A percentile compares a stretch with the other conserved stretches of the same genome.
Evolutionary conservation across 2,797 vertebrate genomes (phyloP).

Genomic region (Potorous gilbertii): DNA sequence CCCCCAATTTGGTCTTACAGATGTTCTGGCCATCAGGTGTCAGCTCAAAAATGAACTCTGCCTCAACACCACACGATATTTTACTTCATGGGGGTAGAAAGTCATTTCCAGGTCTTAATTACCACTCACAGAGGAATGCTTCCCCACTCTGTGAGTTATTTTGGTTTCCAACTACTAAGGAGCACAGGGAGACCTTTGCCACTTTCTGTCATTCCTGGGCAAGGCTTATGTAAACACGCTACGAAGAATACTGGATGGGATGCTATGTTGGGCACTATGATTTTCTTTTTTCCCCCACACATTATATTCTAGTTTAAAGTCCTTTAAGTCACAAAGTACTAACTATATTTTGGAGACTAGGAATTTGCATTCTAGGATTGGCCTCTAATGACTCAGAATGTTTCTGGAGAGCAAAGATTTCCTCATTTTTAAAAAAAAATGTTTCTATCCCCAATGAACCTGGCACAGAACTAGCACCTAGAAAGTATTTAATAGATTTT

Average conservation of each 20-base stretch:
- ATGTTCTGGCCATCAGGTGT: slow-evolving; percentile 60
- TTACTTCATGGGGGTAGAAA: background rate
- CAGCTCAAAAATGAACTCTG: slow-evolving; percentile 60
- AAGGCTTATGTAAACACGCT: background rate
- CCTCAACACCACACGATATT: background rate
- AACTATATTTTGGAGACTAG: background rate
- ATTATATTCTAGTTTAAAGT: background rate
- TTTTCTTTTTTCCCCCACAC: background rate
- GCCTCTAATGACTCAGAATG: background rate
- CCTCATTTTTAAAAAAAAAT: background rate
- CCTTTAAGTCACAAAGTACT: background rate
- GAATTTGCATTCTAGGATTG: background rate
- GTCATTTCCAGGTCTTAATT: slow-evolving; percentile 55
- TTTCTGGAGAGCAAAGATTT: background rate
- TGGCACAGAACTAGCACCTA: background rate
- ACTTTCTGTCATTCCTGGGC: background rate
- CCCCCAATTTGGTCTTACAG: slow-evolving; percentile 52
- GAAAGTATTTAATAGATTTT: background rate
- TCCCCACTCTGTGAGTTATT: background rate
- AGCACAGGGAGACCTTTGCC: background rate
- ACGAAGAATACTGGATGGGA: background rate
- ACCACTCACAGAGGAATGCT: slow-evolving; percentile 1
- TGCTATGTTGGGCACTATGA: background rate
- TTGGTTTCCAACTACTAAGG: background rate
- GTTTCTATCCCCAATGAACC: background rate